A percentile compares a stretch with the other conserved stretches of the same genome.
Evolutionary conservation across 2,888 invertebrate genomes (phyloP).

Genomic region (Drosophila anomelani): DNA sequence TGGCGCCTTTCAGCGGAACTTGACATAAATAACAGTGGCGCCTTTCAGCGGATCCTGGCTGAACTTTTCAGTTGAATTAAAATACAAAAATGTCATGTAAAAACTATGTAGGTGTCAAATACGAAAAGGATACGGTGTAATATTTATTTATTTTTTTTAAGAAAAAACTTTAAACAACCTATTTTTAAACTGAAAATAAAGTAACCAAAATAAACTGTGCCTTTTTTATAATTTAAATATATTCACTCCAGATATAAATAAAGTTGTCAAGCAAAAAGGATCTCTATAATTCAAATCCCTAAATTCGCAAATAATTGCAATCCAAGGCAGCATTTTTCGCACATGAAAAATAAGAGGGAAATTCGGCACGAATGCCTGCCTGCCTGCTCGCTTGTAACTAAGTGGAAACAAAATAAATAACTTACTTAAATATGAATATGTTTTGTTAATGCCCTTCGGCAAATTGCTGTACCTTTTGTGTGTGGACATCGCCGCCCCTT

Average conservation of each 20-base stretch:
- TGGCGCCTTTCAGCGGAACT: neutral
- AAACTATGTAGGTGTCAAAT: neutral
- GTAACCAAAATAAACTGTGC: neutral
- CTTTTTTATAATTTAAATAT: neutral
- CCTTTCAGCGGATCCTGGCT: neutral
- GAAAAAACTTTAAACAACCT: no score
- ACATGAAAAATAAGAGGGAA: conserved; percentile 1
- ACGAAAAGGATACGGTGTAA: accelerated
- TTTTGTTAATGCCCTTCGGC: conserved; percentile 41
- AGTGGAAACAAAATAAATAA: conserved; percentile 40
- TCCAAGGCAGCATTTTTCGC: neutral
- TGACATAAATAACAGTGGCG: neutral
- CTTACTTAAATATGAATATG: conserved; percentile 45
- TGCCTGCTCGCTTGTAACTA: conserved; percentile 25
- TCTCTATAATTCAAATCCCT: neutral
- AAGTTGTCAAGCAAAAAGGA: neutral
- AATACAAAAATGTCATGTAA: no score
- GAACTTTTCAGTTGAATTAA: neutral
- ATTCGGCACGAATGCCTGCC: conserved; percentile 23
- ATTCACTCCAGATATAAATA: neutral
- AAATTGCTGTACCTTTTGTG: conserved; percentile 46
- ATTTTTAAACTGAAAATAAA: neutral
- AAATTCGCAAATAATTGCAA: neutral
- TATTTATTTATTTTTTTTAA: neutral
- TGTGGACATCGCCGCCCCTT: conserved; percentile 49